phyloP scores from a whole-genome alignment of 2,113 vertebrate genomes.

The Benitochromis conjunctus region DNA sequence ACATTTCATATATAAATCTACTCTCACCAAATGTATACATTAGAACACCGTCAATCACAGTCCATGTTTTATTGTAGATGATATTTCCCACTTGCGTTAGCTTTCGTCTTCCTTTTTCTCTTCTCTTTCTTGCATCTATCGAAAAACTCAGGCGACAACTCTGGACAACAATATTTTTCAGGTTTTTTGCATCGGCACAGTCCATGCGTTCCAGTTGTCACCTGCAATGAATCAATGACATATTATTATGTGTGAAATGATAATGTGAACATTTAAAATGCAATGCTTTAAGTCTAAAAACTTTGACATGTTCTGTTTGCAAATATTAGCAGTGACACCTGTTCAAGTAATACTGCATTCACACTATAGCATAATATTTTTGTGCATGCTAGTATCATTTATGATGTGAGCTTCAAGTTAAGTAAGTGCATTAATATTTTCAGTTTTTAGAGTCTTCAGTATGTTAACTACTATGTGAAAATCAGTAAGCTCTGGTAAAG shows the following conservation, averaged over 20 bases:
- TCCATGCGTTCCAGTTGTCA: neutral
- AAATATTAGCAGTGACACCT: neutral
- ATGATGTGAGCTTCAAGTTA: neutral
- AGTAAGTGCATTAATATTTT: neutral
- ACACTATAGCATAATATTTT: neutral
- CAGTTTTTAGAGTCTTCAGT: neutral
- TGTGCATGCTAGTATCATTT: neutral
- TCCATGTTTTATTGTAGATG: neutral
- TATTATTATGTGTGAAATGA: neutral
- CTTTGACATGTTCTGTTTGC: neutral
- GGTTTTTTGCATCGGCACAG: neutral
- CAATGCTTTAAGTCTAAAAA: neutral
- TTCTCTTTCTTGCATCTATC: neutral
- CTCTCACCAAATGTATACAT: neutral
- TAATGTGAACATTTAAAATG: neutral
- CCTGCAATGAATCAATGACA: slow-evolving; percentile 44
- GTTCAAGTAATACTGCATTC: neutral
- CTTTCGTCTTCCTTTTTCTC: neutral
- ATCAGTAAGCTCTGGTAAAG: neutral
- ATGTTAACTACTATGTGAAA: neutral
- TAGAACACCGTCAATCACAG: neutral
- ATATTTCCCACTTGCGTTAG: neutral
- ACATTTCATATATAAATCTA: neutral
- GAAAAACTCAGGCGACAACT: neutral
- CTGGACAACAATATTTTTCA: neutral